A percentile compares a stretch with the other conserved stretches of the same genome.
These are phyloP conservation scores for Pelodiscus sinensis DNA, from an alignment of 2,113 vertebrate genomes.

Conservation along the genomic window DNA sequence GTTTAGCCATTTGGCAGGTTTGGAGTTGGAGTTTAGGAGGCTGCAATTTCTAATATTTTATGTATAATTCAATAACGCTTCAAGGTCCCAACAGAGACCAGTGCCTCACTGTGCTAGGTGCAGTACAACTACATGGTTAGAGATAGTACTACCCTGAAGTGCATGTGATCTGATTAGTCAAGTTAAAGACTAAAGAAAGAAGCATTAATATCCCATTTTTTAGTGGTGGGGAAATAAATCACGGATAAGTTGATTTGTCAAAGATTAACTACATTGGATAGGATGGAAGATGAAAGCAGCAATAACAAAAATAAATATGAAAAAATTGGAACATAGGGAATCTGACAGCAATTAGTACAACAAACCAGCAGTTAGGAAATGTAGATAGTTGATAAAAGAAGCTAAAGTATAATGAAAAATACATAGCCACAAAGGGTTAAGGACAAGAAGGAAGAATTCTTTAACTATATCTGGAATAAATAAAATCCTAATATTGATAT, in stretches of 20 bases:
- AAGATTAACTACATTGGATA: background rate
- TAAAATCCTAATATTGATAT: background rate
- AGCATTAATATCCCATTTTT: background rate
- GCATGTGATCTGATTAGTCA: background rate
- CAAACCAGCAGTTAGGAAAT: background rate
- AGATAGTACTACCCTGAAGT: background rate
- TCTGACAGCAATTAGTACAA: background rate
- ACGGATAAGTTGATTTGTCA: background rate
- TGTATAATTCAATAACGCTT: background rate
- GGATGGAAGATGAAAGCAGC: background rate
- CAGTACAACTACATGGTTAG: background rate
- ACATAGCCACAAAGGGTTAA: background rate
- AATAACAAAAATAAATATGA: background rate
- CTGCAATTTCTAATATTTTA: background rate
- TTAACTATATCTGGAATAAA: background rate
- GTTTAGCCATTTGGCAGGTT: background rate
- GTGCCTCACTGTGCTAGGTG: background rate
- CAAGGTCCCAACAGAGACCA: background rate
- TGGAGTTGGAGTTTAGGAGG: background rate
- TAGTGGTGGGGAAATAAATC: background rate
- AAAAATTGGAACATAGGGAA: background rate
- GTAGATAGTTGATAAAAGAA: background rate
- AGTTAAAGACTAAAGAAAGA: background rate
- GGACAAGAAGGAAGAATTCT: background rate
- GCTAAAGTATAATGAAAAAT: background rate